Base-by-base conservation (phyloP, 2,797 vertebrate genomes). In the Zalophus californianus region DNA sequence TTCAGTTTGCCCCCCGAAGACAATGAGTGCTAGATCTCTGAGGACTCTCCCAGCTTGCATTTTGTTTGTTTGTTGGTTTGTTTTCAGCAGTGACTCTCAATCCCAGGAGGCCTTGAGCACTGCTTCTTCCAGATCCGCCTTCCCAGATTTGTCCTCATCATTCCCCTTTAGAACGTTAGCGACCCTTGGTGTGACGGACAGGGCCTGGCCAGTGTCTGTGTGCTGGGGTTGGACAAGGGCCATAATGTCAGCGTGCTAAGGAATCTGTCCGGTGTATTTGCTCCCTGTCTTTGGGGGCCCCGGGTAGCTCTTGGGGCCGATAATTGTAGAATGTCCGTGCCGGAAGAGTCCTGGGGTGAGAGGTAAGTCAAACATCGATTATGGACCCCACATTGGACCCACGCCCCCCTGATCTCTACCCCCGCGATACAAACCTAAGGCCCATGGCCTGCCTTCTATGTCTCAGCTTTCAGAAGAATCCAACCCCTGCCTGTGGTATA, bases 381-480 rank as follows among this genome's bases (percentile, higher is more conserved):
- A 50, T 25, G 48, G 54, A 44, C 48, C 54, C 50, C 25, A 8
- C 5, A 1, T 8, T 52, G 64, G 25, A 25, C 72, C 54, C n/a
- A 52, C n/a, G 75, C 25, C 20, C 38, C 44, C 38, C n/a, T 73
- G 35, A 92, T 21, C 56, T 75, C 48, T 83, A 83, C 7, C 4
- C 56, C 82, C 62, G 60, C 70, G 48, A 14, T 82, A 60, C 23
- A 93, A 77, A 68, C 38, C 64, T 35, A 86, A 93, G 48, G 6
- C 27, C 52, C 27, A n/a, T 44, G 50, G 54, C 64, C 21, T 91
- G 25, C n/a, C 44, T 90, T 88, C 23, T 56, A 7, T 2, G 3
- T 68, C 75, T 70, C 44, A 44, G 32, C 66, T 96, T 90, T 44
- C 56, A 83, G 96, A 95, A 94, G 44, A 90, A 88, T 75, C 56